These are phyloP conservation scores for Tuberolachnus salignus DNA, from an alignment of 2,888 invertebrate species.

Conservation along the genomic window DNA sequence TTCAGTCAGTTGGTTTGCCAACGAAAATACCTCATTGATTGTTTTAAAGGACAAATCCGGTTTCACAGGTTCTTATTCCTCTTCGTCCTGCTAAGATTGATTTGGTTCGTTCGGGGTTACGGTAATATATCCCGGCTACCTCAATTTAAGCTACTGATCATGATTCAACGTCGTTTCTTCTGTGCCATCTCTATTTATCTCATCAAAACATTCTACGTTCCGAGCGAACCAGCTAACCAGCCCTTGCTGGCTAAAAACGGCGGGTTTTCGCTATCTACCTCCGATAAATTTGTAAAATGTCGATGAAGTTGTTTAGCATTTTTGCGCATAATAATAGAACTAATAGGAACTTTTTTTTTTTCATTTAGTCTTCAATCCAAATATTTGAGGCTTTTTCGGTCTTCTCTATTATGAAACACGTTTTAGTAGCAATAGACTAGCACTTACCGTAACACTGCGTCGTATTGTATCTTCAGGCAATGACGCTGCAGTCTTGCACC, in stretches of 20 bases:
- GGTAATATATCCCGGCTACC: neutral
- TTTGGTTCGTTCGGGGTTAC: neutral
- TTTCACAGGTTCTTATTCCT: neutral
- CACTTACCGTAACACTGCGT: too few relatives aligned
- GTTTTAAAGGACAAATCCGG: neutral
- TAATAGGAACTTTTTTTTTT: too few relatives aligned
- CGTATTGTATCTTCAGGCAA: too few relatives aligned
- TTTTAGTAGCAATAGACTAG: too few relatives aligned
- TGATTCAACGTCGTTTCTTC: neutral
- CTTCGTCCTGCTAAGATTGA: neutral
- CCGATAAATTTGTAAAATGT: too few relatives aligned
- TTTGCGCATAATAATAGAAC: too few relatives aligned
- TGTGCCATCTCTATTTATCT: neutral
- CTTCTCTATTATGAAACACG: too few relatives aligned
- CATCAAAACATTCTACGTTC: conserved; percentile 2
- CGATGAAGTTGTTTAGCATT: too few relatives aligned
- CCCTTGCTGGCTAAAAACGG: neutral
- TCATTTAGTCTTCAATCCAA: too few relatives aligned
- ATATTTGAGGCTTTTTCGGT: too few relatives aligned
- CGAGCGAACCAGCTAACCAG: neutral
- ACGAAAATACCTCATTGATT: conserved; percentile 6
- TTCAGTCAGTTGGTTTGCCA: conserved; percentile 5
- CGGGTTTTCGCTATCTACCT: neutral
- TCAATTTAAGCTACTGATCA: neutral
- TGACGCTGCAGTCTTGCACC: too few relatives aligned